Evolutionary conservation across 2,113 vertebrate genomes (phyloP).

Genomic region (Callaeas wilsoni): DNA sequence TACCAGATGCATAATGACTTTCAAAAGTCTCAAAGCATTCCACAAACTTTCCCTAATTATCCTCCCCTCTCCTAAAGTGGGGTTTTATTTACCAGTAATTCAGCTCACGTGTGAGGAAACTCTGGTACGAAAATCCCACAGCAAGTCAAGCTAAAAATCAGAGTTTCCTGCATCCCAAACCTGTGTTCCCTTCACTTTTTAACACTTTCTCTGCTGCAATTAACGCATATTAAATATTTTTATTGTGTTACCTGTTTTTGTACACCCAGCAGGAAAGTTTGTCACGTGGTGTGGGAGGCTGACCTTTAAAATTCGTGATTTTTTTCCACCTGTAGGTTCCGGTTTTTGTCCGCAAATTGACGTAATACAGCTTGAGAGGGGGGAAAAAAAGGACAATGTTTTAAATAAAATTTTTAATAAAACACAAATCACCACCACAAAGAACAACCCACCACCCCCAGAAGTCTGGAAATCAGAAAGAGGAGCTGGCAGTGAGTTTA

Average conservation of each 20-base stretch:
- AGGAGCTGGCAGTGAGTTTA: background rate
- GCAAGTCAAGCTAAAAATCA: background rate
- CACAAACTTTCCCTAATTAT: background rate
- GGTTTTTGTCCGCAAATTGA: slow-evolving; percentile 81
- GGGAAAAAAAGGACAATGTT: slow-evolving; percentile 14
- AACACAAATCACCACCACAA: background rate
- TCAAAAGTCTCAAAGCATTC: background rate
- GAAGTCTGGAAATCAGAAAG: background rate
- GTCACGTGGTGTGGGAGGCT: slow-evolving; percentile 89
- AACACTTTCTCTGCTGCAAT: background rate
- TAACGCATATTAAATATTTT: background rate
- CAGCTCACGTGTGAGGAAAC: background rate
- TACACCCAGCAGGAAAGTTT: slow-evolving; percentile 95
- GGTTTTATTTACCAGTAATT: background rate
- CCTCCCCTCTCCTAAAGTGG: background rate
- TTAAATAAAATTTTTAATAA: slow-evolving; percentile 61
- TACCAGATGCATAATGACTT: background rate
- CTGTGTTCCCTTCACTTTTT: background rate
- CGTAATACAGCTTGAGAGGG: slow-evolving; percentile 83
- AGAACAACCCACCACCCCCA: background rate
- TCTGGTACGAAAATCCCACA: background rate
- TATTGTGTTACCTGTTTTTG: slow-evolving; percentile 77
- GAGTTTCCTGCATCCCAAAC: background rate
- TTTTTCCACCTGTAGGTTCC: slow-evolving; percentile 85
- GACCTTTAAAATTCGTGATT: slow-evolving; percentile 74